Base-by-base conservation (phyloP, 2,888 invertebrate genomes). In the Tineola bisselliella region DNA sequence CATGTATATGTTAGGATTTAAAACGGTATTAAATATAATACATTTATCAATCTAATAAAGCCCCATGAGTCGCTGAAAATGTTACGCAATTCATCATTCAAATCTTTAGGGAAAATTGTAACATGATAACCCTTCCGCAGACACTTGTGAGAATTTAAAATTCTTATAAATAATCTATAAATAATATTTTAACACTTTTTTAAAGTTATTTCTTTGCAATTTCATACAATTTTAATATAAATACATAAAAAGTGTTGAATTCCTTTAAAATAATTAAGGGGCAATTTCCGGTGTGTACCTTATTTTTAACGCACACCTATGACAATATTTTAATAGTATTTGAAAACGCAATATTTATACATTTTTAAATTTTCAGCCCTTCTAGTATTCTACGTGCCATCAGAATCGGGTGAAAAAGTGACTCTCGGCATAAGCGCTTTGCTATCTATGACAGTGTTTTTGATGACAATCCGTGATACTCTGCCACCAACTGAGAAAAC, bases 401-500 rank as follows among this genome's bases (percentile, higher is more conserved):
- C 94, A 52, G 95, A 94, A 74, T 94, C 94, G 3, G 95, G 95
- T 0, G 95, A 95, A 76, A 95, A 95, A 79, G 95, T 95, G 63
- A 95, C 94, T 0, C 87, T 95, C 19, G 94, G 94, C 19, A 95
- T 95, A 70, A 94, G 94, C 68, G 94, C 95, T 4, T 88, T 95
- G n/a, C 88, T 95, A 12, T 94, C 94, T 18, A 94, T 95, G 92
- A 95, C 95, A 0, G 95, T 95, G 38, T 95, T 95, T 78, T 88
- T 95, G 64, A 94, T 95, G 94, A 93, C 95, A 54, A 95, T 95
- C 62, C 87, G 95, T 64, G 94, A 95, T 72, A 94, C 93, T 13
- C 83, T 95, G 67, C 95, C 95, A 12, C 95, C 95, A 0, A 95
- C 95, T 0, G 94, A 95, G 74, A 94, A 95, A 75, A 93, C 94